Base-by-base conservation (phyloP, 2,113 vertebrate species). In the Picathartes gymnocephalus region DNA sequence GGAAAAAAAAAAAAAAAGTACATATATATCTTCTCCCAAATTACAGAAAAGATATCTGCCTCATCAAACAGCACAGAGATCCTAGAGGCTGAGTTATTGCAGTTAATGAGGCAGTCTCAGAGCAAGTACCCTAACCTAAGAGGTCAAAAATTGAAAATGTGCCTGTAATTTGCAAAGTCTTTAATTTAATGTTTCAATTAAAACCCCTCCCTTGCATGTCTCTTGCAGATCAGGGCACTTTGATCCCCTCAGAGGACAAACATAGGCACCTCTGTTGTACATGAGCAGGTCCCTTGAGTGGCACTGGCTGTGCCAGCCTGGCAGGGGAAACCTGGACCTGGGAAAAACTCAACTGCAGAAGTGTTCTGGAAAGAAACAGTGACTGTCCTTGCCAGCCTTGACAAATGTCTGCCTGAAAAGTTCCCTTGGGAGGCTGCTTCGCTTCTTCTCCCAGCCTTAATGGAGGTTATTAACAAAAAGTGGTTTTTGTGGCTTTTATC, bases 101-200 rank as follows among this genome's bases (percentile, higher is more conserved):
- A 94, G 93, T 81, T 97, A 97, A 97, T 95, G 97, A 98, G 82
- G 92, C 57, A 30, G 70, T 61, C 51, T 53, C 61, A 90, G 88
- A 68, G 71, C 71, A 77, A 88, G 60, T 44, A 95, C 74, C 87
- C 57, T 93, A 95, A 95, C 82, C 86, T 88, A 84, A 77, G 79
- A 96, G 88, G 86, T 97, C 90, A 97, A 80, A 93, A 86, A 93
- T 35, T 56, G 93, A 93, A 94, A 90, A 94, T 37, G 57, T 28
- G 78, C 61, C 82, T 37, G 48, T 82, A 72, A 80, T 85, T 74
- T 81, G 73, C 64, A 27, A 95, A 94, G 40, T 83, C 87, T 88
- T 85, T 18, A 65, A 92, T 93, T 91, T 93, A 94, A 90, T 90
- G 83, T 95, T 96, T 92, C 92, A 97, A 92, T 96, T 95, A 95